These are phyloP conservation scores for Seira sanloemensis DNA, from an alignment of 2,888 invertebrate species.

Conservation along the genomic window DNA sequence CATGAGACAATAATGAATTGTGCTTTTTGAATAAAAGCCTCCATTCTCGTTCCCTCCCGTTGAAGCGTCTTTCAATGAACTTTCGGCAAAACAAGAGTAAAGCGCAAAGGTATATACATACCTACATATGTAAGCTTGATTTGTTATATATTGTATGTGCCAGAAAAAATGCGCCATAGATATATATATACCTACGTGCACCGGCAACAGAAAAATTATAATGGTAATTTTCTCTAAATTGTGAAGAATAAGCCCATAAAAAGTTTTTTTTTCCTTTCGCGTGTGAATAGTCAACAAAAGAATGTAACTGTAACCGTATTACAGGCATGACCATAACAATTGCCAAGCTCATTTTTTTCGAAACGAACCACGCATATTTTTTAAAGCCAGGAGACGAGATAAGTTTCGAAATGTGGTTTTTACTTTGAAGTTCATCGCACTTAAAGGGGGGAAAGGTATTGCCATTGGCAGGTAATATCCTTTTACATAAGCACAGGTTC, in stretches of 20 bases:
- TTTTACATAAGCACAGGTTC: slow-evolving; percentile 13
- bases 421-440: slow-evolving; percentile 11
- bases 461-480: slow-evolving; percentile 17
- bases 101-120: too few relatives aligned
- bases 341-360: background rate
- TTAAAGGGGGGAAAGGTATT: slow-evolving; percentile 1
- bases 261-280: too few relatives aligned
- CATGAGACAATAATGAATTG: background rate
- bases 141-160: too few relatives aligned
- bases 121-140: too few relatives aligned
- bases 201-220: too few relatives aligned
- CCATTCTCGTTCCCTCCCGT: background rate
- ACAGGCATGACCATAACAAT: slow-evolving; percentile 45
- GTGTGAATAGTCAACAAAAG: slow-evolving; percentile 4
- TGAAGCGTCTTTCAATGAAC: background rate
- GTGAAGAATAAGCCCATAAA: too few relatives aligned
- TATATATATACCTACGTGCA: too few relatives aligned
- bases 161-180: too few relatives aligned
- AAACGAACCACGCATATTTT: background rate
- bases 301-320: slow-evolving; percentile 27
- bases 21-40: background rate
- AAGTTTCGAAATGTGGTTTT: background rate
- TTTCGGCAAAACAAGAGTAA: background rate
- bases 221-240: too few relatives aligned
- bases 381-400: background rate